These are phyloP conservation scores for Mythimna vitellina DNA, from an alignment of 2,888 invertebrate genomes.

Conservation along the genomic window DNA sequence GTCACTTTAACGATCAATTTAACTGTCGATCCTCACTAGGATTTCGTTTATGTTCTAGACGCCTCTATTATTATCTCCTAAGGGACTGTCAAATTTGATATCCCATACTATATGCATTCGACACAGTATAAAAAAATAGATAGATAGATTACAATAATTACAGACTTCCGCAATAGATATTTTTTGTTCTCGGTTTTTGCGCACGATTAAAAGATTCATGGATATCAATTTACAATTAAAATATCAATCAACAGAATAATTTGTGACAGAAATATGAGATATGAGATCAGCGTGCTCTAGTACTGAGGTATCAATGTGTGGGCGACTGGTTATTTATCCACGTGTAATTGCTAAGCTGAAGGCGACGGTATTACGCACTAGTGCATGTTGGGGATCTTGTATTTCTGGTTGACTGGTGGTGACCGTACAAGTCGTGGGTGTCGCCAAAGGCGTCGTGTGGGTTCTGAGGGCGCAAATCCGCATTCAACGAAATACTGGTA, in stretches of 20 bases:
- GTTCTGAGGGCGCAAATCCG: conserved; percentile 83
- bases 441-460: conserved; percentile 72
- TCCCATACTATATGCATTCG: conserved; percentile 38
- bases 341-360: conserved; percentile 62
- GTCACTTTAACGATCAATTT: conserved; percentile 13
- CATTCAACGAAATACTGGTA: conserved; percentile 78
- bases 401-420: conserved; percentile 51
- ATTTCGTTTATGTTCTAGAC: background rate
- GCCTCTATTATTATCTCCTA: background rate
- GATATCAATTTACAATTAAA: conserved; percentile 81
- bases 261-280: conserved; percentile 79
- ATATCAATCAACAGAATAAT: conserved; percentile 78
- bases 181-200: conserved; percentile 62
- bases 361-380: conserved; percentile 50
- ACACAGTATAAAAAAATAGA: conserved; percentile 45
- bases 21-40: conserved; percentile 3
- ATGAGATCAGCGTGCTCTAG: conserved; percentile 78
- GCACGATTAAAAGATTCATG: conserved; percentile 62
- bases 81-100: conserved; percentile 28
- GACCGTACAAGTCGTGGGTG: conserved; percentile 69
- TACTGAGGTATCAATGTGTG: conserved; percentile 64
- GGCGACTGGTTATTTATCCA: conserved; percentile 70
- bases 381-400: conserved; percentile 52
- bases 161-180: conserved; percentile 58
- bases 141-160: conserved; percentile 53